Evolutionary conservation across 2,113 vertebrate species (phyloP).

Genomic region (Benthochromis sp.): DNA sequence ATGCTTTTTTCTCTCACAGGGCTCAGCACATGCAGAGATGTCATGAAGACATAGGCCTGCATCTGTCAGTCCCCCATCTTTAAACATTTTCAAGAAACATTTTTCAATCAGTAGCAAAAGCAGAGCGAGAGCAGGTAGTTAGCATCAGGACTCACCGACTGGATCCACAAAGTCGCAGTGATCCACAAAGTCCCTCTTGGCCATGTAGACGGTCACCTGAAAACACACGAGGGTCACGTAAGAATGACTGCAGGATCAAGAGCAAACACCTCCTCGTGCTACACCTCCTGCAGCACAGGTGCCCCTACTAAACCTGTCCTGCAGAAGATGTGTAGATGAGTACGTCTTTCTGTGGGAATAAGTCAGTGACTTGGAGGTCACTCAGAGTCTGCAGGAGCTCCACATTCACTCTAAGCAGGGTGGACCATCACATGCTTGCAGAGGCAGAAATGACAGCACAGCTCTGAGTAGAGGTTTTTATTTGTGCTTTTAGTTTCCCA

Average conservation of each 20-base stretch:
- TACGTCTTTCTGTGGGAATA: background rate
- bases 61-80: background rate
- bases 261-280: background rate
- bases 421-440: background rate
- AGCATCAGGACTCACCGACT: slow-evolving; percentile 77
- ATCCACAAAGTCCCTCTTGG: slow-evolving; percentile 87
- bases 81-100: background rate
- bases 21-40: background rate
- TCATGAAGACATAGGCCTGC: background rate
- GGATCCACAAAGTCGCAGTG: slow-evolving; percentile 78
- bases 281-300: background rate
- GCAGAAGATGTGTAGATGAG: background rate
- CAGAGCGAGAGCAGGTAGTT: background rate
- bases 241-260: background rate
- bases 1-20: background rate
- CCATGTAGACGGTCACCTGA: slow-evolving; percentile 86
- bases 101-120: background rate
- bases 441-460: background rate
- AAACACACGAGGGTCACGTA: background rate
- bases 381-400: background rate
- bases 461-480: background rate
- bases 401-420: background rate
- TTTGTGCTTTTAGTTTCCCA: background rate
- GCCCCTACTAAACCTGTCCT: background rate
- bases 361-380: background rate